Evolutionary conservation across 2,113 vertebrate species (phyloP).

Genomic region (Toxostoma redivivum): DNA sequence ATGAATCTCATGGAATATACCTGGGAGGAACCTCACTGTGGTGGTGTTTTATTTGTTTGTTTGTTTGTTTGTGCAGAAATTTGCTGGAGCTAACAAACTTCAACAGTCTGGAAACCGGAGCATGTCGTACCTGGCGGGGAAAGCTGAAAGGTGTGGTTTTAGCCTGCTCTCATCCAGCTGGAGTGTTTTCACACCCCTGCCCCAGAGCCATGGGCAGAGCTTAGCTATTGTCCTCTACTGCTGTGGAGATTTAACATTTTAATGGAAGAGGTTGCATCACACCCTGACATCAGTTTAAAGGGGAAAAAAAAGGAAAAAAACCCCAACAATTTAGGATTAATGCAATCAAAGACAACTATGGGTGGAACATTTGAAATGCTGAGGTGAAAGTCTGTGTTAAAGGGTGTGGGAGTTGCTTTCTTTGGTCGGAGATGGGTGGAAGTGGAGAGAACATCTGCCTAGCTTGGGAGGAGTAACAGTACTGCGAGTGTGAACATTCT

Average conservation of each 20-base stretch:
- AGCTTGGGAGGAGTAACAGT: background rate
- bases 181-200: background rate
- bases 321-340: background rate
- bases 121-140: constrained; percentile 86
- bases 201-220: background rate
- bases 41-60: background rate
- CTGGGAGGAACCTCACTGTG: background rate
- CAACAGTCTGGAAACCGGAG: constrained; percentile 80
- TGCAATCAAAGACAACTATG: background rate
- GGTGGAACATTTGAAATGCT: background rate
- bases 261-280: background rate
- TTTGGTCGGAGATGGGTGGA: background rate
- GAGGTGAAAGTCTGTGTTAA: background rate
- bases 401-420: background rate
- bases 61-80: constrained; percentile 73
- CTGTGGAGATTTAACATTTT: background rate
- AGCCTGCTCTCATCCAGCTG: background rate
- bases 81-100: constrained; percentile 72
- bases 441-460: background rate
- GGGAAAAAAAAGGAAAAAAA: accelerated
- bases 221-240: background rate
- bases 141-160: constrained; percentile 81
- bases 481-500: background rate
- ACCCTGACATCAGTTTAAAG: background rate
- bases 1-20: background rate